Conservation (phyloP, 2,797 vertebrate species). For the Morus bassanus region DNA sequence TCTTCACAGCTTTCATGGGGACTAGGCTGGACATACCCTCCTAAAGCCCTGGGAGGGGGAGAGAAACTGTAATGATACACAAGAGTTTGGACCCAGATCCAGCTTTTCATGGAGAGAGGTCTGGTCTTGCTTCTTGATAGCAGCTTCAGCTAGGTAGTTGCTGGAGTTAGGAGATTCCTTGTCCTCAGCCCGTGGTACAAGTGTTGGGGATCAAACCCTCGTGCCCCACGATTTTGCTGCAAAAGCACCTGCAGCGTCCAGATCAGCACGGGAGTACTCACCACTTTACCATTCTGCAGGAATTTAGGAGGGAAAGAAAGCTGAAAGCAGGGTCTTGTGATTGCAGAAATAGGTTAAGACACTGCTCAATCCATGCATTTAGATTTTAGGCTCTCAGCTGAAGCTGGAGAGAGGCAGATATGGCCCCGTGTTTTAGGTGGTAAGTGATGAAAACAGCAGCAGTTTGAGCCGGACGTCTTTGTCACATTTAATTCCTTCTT, state of each 20-base stretch:
- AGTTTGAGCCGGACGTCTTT: not conserved
- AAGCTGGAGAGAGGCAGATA: not conserved
- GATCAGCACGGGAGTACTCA: not conserved
- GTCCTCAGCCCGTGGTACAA: not conserved
- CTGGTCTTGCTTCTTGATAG: not conserved
- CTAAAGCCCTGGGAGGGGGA: not conserved
- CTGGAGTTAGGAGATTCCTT: not conserved
- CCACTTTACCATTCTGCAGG: not conserved
- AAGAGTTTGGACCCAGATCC: not conserved
- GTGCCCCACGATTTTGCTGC: not conserved
- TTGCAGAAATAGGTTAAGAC: not conserved
- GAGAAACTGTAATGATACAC: not conserved
- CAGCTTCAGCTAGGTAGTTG: not conserved
- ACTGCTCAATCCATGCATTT: not conserved
- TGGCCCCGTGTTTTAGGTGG: fast-evolving
- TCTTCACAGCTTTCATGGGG: not conserved
- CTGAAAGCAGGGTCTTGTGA: not conserved
- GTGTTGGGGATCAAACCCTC: not conserved
- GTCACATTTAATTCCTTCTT: not conserved
- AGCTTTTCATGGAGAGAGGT: not conserved
- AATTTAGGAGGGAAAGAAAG: not conserved
- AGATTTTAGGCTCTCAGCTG: not conserved
- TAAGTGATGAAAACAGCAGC: not conserved
- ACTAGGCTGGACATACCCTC: not conserved
- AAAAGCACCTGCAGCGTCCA: not conserved